Evolutionary conservation across 2,797 vertebrate genomes (phyloP).

Genomic region (Etheostoma nigrum): DNA sequence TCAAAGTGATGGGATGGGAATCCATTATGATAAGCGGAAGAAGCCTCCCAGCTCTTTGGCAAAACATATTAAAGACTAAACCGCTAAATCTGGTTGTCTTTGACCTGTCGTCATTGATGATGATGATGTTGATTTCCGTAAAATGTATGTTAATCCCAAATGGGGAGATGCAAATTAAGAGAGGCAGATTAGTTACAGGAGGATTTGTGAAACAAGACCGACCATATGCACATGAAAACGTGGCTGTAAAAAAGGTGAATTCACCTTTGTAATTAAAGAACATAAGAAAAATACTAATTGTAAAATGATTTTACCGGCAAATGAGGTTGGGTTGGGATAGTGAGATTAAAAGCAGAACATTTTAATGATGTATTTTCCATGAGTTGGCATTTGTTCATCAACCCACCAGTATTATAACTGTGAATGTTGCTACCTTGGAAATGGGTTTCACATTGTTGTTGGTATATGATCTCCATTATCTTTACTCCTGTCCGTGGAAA

Average conservation of each 20-base stretch:
- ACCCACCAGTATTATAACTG: neutral
- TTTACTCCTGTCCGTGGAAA: constrained; percentile 10
- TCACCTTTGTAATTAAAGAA: neutral
- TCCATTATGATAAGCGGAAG: neutral
- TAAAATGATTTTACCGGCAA: neutral
- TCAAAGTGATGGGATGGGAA: constrained; percentile 17
- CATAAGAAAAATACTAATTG: neutral
- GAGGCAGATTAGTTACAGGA: neutral
- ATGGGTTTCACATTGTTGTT: neutral
- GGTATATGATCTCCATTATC: neutral
- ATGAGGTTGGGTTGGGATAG: neutral
- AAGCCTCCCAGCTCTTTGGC: neutral
- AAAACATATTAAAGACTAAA: neutral
- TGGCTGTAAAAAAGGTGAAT: neutral
- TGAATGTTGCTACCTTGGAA: constrained; percentile 2
- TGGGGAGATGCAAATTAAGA: constrained; percentile 9
- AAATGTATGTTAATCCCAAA: constrained; percentile 23
- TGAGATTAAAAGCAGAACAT: neutral
- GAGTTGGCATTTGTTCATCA: neutral
- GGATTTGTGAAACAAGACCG: neutral
- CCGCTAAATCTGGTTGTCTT: neutral
- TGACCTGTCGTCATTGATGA: no score
- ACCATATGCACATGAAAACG: neutral
- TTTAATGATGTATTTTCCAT: neutral
- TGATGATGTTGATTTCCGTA: constrained; percentile 32